Conservation (phyloP, 2,797 vertebrate species). For the Syndactyla subalaris region DNA sequence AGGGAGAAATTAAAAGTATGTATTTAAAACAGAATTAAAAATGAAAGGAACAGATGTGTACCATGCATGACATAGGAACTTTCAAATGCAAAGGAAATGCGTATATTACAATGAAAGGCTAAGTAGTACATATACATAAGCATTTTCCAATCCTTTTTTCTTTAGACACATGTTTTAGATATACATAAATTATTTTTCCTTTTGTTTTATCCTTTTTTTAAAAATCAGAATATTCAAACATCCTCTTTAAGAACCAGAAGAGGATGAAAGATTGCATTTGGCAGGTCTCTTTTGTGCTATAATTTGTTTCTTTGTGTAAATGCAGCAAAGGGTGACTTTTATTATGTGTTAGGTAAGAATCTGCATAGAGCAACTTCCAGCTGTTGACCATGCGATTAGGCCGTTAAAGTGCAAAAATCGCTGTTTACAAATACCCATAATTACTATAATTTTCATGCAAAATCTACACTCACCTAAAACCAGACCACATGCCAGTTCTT, state of each 20-base stretch:
- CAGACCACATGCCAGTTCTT: constrained; percentile 58
- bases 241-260: constrained; percentile 59
- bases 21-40: constrained; percentile 54
- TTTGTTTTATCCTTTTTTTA: constrained; percentile 33
- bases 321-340: constrained; percentile 72
- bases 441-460: constrained; percentile 70
- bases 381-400: constrained; percentile 67
- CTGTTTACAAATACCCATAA: constrained; percentile 71
- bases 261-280: constrained; percentile 39
- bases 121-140: neutral
- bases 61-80: constrained; percentile 12
- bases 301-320: constrained; percentile 61
- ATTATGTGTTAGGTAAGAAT: constrained; percentile 65
- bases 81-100: constrained; percentile 34
- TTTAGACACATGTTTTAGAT: neutral
- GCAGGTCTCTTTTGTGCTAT: constrained; percentile 42
- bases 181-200: constrained; percentile 37
- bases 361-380: constrained; percentile 64
- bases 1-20: constrained; percentile 54
- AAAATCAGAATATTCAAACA: constrained; percentile 28
- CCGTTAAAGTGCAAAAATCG: constrained; percentile 59
- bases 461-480: constrained; percentile 60
- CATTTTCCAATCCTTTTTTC: constrained; percentile 4
- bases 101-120: neutral
- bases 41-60: constrained; percentile 53